Base-by-base conservation (phyloP, 2,113 vertebrate genomes). In the Pleuronectes platessa region DNA sequence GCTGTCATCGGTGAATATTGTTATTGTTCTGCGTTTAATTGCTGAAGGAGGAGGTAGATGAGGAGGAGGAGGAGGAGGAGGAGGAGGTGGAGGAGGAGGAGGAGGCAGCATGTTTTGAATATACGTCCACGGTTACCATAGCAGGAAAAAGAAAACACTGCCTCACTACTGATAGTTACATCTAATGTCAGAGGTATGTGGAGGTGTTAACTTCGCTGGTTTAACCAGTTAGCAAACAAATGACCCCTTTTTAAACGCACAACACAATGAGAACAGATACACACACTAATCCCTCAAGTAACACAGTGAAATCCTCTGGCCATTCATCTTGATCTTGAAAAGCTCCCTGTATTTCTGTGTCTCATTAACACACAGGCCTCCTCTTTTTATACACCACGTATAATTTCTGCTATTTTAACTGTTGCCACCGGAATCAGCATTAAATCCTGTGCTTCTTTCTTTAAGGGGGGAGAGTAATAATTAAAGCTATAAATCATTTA, bases 21-120 rank as follows among this genome's bases (percentile, higher is more conserved):
- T 91, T 92, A 91, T 92, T 93, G 90, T 91, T 90, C 82, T 90
- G 86, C 45, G 89, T 94, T 93, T 93, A 93, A 93, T 93, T 93
- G 88, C 84, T 68, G 78, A 35, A 78, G 72, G 78, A 88, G 77
- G 69, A 76, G 76, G 67, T 76, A 42, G 72, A 76, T 74, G 82
- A 64, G 74, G 61, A 37, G 64, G 59, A 58, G 71, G 26, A 67
- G 81, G 72, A 59, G 71, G 65, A 62, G 69, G 81, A 71, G 73
- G 72, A 55, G 71, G 65, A 63, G 69, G 81, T 67, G 73, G 77
- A 76, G 66, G 40, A 27, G 26, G 68, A 53, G 74, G 81, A 71
- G 73, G 77, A 76, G 66, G 40, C 40, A 74, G 83, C 68, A 23
- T 91, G 90, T 91, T 93, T 92, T 86, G 88, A 90, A 90, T 91